Conservation (phyloP, 2,113 vertebrate species). For the Xiphophorus maculatus region DNA sequence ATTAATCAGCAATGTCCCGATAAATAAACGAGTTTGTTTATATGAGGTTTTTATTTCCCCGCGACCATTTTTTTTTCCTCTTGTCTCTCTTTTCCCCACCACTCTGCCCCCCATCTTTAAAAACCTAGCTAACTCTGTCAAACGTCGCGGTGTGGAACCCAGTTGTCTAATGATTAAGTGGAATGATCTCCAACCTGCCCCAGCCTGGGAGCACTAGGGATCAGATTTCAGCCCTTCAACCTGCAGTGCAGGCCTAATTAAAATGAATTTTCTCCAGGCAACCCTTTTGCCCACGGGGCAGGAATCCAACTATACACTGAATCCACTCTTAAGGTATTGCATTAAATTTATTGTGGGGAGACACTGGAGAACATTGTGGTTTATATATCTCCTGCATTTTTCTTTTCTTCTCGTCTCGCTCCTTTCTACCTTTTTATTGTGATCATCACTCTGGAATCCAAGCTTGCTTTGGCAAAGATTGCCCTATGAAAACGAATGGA, state of each 20-base stretch:
- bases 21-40: constrained; percentile 71
- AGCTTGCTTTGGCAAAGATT: constrained; percentile 77
- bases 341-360: constrained; percentile 76
- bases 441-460: constrained; percentile 78
- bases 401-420: constrained; percentile 46
- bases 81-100: not conserved
- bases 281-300: constrained; percentile 79
- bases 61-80: constrained; percentile 23
- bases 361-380: constrained; percentile 75
- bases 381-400: constrained; percentile 72
- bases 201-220: constrained; percentile 73
- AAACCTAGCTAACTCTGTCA: constrained; percentile 73
- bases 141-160: constrained; percentile 76
- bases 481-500: constrained; percentile 72
- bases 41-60: constrained; percentile 65
- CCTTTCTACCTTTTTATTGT: constrained; percentile 76
- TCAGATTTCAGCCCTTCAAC: constrained; percentile 79
- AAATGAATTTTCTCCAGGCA: constrained; percentile 82
- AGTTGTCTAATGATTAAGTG: constrained; percentile 83
- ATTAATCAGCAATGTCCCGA: constrained; percentile 62
- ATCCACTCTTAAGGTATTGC: constrained; percentile 79
- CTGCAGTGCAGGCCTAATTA: constrained; percentile 81
- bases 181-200: constrained; percentile 80
- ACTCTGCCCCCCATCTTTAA: constrained; percentile 39
- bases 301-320: constrained; percentile 72